phyloP scores from a whole-genome alignment of 2,797 vertebrate species.

The Mormyrops boulengeri region DNA sequence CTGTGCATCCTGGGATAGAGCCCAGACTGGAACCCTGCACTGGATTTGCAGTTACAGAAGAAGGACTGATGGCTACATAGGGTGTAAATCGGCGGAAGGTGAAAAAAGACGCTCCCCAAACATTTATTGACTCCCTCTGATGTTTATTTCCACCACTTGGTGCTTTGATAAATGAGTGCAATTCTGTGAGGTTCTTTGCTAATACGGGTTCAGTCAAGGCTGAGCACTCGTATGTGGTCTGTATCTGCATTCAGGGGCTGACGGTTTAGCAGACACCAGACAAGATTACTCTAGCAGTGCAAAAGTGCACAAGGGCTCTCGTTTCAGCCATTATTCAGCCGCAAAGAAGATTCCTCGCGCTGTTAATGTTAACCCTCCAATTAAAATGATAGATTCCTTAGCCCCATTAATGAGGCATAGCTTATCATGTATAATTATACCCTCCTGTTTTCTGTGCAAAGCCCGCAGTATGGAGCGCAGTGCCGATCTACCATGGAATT shows the following conservation, averaged over 20 bases:
- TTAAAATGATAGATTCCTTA: not conserved
- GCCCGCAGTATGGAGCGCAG: not conserved
- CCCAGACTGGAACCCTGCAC: not conserved
- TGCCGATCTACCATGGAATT: not conserved
- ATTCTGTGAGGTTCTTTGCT: not conserved
- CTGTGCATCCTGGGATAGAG: not conserved
- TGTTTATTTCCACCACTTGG: not conserved
- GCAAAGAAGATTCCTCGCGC: not conserved
- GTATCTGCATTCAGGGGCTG: not conserved
- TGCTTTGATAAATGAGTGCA: not conserved
- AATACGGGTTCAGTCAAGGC: not conserved
- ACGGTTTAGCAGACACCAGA: not conserved
- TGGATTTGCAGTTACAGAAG: not conserved
- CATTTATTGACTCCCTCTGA: not conserved
- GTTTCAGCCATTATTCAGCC: not conserved
- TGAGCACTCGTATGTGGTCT: not conserved
- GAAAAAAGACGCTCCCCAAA: not conserved
- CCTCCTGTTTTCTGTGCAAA: not conserved
- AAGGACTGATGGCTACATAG: not conserved
- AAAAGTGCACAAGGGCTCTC: not conserved
- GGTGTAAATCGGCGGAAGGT: not conserved
- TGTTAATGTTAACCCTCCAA: not conserved
- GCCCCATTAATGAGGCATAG: conserved; percentile 1
- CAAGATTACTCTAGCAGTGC: not conserved
- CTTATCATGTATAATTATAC: not conserved